Base-by-base conservation (phyloP, 2,888 invertebrate genomes). In the Cryptophagus acutangulus region DNA sequence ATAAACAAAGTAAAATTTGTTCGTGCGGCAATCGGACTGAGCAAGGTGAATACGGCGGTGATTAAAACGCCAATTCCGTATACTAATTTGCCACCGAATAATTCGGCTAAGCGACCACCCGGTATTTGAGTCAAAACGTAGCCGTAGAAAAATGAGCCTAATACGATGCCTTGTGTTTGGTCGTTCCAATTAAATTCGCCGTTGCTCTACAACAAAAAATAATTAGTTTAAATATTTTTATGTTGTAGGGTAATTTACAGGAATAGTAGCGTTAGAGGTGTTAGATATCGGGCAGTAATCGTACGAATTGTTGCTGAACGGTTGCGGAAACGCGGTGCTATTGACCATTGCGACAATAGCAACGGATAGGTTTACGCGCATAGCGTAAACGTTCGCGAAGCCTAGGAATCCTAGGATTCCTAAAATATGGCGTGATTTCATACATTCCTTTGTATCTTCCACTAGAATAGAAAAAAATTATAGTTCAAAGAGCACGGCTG, bases 301-400 rank as follows among this genome's bases (percentile, higher is more conserved):
- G 41, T 73, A 65, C 2, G 75, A 73, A 16, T 76, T 74, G 66
- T 67, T 75, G 59, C 77, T 78, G 34, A 73, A 67, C 14, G 74
- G 68, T 45, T 69, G 63, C 0, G 80, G 77, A 40, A 75, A 71
- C 1, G 78, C 77, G 1, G 86, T 82, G 38, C 79, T 76, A 65
- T 88, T 88, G 26, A 89, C 87, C 95, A 95, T 96, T 17, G 92
- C 91, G 17, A 95, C 92, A 61, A 95, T 90, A 24, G 94, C 93
- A 14, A 95, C 89, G 1, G 92, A 92, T 18, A 95, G 74, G 67
- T 91, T 91, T 1, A 91, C 90, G 43, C 91, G 74, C 85, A 91
- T 87, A 0, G 90, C 88, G 69, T 92, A 92, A 2, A 90, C 87
- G 62, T 88, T 82, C 43, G 87, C 87, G 65, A 90, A 90, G 9